These are phyloP conservation scores for Glomeris maerens DNA, from an alignment of 1,140 invertebrate species.

Conservation along the genomic window DNA sequence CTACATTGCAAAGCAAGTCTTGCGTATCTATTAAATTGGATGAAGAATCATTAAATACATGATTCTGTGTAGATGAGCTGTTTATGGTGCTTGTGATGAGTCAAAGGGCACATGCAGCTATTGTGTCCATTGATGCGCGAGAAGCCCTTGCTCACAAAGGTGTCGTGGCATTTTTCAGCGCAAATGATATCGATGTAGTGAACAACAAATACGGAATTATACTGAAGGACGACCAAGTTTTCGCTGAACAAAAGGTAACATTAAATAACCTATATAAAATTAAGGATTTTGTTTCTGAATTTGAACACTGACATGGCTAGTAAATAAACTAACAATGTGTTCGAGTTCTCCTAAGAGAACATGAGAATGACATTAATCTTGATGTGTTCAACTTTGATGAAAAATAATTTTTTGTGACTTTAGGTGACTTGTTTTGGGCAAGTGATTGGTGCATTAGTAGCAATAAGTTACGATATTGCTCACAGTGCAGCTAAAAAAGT, in stretches of 20 bases:
- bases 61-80: slow-evolving; percentile 40
- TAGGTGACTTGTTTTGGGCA: slow-evolving; percentile 60
- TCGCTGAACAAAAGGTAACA: slow-evolving; percentile 46
- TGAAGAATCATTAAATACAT: no score
- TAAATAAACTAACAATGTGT: no score
- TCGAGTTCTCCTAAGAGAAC: no score
- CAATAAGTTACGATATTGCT: slow-evolving; percentile 51
- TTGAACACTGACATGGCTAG: no score
- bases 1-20: slow-evolving; percentile 38
- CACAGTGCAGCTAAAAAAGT: slow-evolving; percentile 58
- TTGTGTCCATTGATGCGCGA: slow-evolving; percentile 53
- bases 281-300: not conserved
- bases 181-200: slow-evolving; percentile 38
- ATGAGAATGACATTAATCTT: no score
- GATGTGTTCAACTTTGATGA: no score
- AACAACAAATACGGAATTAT: slow-evolving; percentile 49
- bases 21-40: no score
- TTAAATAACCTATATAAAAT: slow-evolving; percentile 5
- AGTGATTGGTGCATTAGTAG: slow-evolving; percentile 59
- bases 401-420: no score
- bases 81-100: slow-evolving; percentile 63
- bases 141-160: slow-evolving; percentile 55
- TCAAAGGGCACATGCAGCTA: slow-evolving; percentile 60
- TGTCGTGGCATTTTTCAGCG: slow-evolving; percentile 54
- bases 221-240: slow-evolving; percentile 62